These are phyloP conservation scores for Grapholita molesta DNA, from an alignment of 1,140 invertebrate species.

Conservation along the genomic window DNA sequence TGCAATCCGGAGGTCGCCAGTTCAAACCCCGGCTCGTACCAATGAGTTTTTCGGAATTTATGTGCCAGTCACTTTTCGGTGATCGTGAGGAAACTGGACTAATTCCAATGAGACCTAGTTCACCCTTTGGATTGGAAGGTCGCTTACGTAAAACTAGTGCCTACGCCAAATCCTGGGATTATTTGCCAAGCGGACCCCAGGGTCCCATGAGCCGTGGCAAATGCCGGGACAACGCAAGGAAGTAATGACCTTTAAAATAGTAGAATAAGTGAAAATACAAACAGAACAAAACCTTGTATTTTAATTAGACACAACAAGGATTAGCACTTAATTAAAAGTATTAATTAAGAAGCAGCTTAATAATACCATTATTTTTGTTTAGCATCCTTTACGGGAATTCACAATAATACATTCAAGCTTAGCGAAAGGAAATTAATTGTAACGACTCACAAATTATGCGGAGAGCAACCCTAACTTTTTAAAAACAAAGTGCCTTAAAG, in stretches of 20 bases:
- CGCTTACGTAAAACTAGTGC: too few relatives aligned
- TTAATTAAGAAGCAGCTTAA: not conserved
- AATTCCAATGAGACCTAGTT: not conserved
- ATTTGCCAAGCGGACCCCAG: too few relatives aligned
- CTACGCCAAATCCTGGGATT: too few relatives aligned
- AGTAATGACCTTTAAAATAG: not conserved
- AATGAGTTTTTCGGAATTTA: too few relatives aligned
- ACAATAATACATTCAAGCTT: conserved; percentile 5
- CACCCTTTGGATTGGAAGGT: too few relatives aligned
- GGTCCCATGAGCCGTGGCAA: not conserved
- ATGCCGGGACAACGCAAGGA: not conserved
- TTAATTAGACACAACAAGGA: not conserved
- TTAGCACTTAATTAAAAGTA: not conserved
- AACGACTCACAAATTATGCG: not conserved
- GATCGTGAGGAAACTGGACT: too few relatives aligned
- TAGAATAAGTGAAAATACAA: not conserved
- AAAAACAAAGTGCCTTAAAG: not conserved
- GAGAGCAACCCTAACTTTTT: not conserved
- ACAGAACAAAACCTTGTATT: not conserved
- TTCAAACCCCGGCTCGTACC: too few relatives aligned
- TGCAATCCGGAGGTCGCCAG: too few relatives aligned
- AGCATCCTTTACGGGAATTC: not conserved
- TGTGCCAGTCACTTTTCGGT: too few relatives aligned
- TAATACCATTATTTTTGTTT: conserved; percentile 1
- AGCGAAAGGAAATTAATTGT: conserved; percentile 11